These are phyloP conservation scores for Conomelus anceps DNA, from an alignment of 2,888 invertebrate species.

Conservation along the genomic window DNA sequence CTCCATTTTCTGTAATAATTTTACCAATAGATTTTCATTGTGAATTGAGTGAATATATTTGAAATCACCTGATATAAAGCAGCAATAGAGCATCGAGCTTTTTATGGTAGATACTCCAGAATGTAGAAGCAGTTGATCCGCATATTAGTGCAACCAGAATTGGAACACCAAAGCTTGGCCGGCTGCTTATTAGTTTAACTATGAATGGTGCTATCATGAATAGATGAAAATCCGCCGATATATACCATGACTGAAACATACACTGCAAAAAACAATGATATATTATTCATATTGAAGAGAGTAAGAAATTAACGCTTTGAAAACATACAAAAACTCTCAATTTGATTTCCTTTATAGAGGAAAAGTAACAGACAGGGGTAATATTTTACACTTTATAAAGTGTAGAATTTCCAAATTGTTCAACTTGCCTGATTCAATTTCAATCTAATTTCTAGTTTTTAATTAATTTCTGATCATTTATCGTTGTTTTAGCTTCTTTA, in stretches of 20 bases:
- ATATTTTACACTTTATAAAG: too few relatives aligned
- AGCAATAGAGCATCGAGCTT: slow-evolving; percentile 22
- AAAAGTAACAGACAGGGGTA: too few relatives aligned
- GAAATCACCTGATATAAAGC: slow-evolving; percentile 18
- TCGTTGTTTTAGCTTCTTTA: too few relatives aligned
- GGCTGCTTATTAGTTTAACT: slow-evolving; percentile 22
- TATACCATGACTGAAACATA: slow-evolving; percentile 31
- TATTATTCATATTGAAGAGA: neutral
- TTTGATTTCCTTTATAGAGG: too few relatives aligned
- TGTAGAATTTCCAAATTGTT: too few relatives aligned
- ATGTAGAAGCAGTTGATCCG: slow-evolving; percentile 24
- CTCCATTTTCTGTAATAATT: too few relatives aligned
- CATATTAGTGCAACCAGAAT: slow-evolving; percentile 14
- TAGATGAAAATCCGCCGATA: slow-evolving; percentile 31
- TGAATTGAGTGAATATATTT: neutral
- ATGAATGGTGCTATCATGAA: slow-evolving; percentile 27
- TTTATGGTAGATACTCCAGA: slow-evolving; percentile 25
- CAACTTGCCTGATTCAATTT: too few relatives aligned
- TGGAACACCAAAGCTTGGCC: slow-evolving; percentile 16
- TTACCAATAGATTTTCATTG: neutral
- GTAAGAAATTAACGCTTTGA: too few relatives aligned
- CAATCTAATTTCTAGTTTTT: too few relatives aligned
- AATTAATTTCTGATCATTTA: too few relatives aligned
- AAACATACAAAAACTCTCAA: too few relatives aligned
- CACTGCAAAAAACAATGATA: neutral